phyloP scores from a whole-genome alignment of 2,113 vertebrate genomes.

The Sinocyclocheilus anshuiensis region DNA sequence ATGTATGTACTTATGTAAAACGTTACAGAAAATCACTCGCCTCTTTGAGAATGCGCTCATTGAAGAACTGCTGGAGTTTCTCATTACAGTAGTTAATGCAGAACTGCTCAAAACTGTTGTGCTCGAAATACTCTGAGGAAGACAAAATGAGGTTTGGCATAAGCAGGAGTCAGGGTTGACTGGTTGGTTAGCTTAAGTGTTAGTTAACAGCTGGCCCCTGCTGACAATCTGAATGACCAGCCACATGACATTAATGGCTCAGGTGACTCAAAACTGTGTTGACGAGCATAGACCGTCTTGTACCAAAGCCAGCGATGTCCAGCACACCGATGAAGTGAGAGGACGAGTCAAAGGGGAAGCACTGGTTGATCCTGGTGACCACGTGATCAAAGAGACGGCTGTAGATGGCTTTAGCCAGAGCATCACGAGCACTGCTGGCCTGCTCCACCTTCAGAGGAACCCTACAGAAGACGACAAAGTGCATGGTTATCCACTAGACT shows the following conservation, averaged over 20 bases:
- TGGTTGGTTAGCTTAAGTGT: too few relatives aligned
- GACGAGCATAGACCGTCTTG: conserved; percentile 51
- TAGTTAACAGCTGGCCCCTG: too few relatives aligned
- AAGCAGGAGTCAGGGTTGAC: background rate
- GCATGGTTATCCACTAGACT: background rate
- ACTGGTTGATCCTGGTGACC: conserved; percentile 94
- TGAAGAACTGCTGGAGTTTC: conserved; percentile 99
- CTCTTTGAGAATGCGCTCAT: conserved; percentile 98
- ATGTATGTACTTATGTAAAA: too few relatives aligned
- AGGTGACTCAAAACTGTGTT: too few relatives aligned
- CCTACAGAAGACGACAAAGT: conserved; percentile 65
- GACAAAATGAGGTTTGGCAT: background rate
- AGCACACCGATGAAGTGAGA: conserved; percentile 94
- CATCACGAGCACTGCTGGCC: conserved; percentile 93
- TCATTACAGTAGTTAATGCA: conserved; percentile 99
- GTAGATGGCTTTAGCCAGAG: conserved; percentile 94
- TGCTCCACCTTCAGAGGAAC: conserved; percentile 97
- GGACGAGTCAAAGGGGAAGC: conserved; percentile 93
- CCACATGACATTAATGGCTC: too few relatives aligned
- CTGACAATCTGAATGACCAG: too few relatives aligned
- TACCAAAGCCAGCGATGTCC: conserved; percentile 97
- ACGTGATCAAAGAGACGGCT: conserved; percentile 97
- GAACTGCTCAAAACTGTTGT: conserved; percentile 99
- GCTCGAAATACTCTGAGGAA: conserved; percentile 95
- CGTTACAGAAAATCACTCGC: conserved; percentile 67